Evolutionary conservation across 2,888 invertebrate species (phyloP).

Genomic region (Drosophila atroscutellata): DNA sequence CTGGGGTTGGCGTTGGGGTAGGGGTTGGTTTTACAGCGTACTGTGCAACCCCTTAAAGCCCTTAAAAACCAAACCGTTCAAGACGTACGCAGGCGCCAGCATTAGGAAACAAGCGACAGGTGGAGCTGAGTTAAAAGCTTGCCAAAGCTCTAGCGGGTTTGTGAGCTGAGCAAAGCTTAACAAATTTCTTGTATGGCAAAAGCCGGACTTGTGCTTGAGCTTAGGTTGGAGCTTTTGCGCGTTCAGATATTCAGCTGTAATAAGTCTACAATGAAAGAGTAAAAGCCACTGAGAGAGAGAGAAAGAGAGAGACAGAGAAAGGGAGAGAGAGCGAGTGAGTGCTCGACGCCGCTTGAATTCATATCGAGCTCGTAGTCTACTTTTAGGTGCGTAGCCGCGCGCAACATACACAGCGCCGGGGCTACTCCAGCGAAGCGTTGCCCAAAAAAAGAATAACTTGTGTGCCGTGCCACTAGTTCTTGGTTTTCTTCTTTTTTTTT

Average conservation of each 20-base stretch:
- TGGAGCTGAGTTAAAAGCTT: constrained; percentile 33
- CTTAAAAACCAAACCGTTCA: not conserved
- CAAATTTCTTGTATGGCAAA: not conserved
- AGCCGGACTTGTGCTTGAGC: constrained; percentile 32
- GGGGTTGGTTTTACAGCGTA: not conserved
- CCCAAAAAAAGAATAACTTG: constrained; percentile 24
- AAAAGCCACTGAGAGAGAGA: not conserved
- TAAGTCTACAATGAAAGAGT: not conserved
- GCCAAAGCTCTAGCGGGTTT: not conserved
- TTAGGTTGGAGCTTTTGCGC: constrained; percentile 24
- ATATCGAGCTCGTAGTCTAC: constrained; percentile 80
- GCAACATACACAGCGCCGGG: constrained; percentile 53
- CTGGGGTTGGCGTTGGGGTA: not conserved
- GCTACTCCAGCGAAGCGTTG: constrained; percentile 32
- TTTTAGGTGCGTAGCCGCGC: constrained; percentile 83
- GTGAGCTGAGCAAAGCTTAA: not conserved
- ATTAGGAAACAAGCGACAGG: constrained; percentile 11
- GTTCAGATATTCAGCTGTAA: constrained; percentile 31
- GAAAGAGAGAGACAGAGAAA: constrained; percentile 4
- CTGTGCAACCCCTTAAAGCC: constrained; percentile 3
- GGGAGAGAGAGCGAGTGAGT: constrained; percentile 12
- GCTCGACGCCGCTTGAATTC: constrained; percentile 61
- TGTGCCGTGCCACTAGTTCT: constrained; percentile 41
- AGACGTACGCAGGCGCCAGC: constrained; percentile 31
- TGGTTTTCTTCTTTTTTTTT: constrained; percentile 18